Evolutionary conservation across 2,888 invertebrate genomes (phyloP), one percentile per base, ranked within the genome.

Genomic region (Drosophila macrospina): DNA sequence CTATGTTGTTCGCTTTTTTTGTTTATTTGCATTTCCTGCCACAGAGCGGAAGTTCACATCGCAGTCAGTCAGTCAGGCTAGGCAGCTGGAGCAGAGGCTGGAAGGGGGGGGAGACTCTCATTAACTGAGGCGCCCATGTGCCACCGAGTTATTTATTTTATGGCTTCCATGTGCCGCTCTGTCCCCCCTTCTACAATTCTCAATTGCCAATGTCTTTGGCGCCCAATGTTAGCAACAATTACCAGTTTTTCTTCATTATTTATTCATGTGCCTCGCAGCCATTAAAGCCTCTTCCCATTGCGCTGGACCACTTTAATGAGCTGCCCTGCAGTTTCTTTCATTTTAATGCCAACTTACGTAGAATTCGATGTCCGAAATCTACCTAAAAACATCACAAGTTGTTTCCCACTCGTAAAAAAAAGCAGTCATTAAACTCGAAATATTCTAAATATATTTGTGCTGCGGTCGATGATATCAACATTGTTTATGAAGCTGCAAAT

Each of bases 11-110:
- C 82, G 8, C 68, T 74, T 77, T 80, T 72, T 78, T 80, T 88
- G 88, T 85, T 85, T 85, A 85, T 85, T 83, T 85, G 88, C 86
- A 88, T 86, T 88, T 85, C 85, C 85, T 80, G 84, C 67, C 52
- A 50, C 50, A 37, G 67, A 72, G 45, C 80, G 75, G 80, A 78
- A 78, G 64, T 68, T 74, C 59, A 66, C 69, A 69, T 76, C 71
- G 65, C 61, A 54, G 63, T 63, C 64, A 44, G 56, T 51, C 63
- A 48, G 50, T 47, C 30, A 47, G 47, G 47, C 26, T 41, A 50
- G 42, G 20, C 20, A 34, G 30, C 28, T 30, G 3, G 1, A 20
- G 20, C 47, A 16, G 28, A 11, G 30, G 26, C 26, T 26, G 26
- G 15, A 20, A 30, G 51, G 24, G 28, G n/a, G 30, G 32, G 39